Evolutionary conservation across 2,888 invertebrate species (phyloP), one percentile per base, ranked within the genome.

Genomic region (Trypoxylon attenuatum): DNA sequence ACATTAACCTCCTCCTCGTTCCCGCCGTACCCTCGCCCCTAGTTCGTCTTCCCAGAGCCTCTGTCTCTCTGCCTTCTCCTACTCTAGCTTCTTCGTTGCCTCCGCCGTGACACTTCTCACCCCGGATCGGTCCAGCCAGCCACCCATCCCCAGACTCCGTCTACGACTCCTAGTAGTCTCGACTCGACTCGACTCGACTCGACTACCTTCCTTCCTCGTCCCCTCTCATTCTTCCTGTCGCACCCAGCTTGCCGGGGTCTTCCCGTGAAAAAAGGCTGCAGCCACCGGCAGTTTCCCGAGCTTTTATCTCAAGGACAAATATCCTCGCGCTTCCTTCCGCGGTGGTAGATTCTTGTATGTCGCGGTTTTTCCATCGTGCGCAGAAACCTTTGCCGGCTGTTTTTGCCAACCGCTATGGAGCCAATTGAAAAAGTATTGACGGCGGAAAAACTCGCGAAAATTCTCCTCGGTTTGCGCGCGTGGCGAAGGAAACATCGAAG

Each of bases 1-100:
- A 62, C 66, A 64, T 76, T 60, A 76, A 75, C 62, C 61, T 53
- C 53, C 57, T 57, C 69, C 29, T 22, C 18, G 41, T 16, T 21
- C 16, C 2, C 22, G 27, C 8, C n/a, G n/a, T n/a, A n/a, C 43
- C 33, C 1, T 5, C 23, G 5, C 13, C 10, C 39, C 16, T 22
- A 21, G 39, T 47, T 38, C 49, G n/a, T 16, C 33, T 27, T 27
- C 27, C n/a, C n/a, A n/a, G 33, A 13, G n/a, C 13, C 13, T 33
- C 33, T 33, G 33, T 19, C 23, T 6, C 29, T 29, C 39, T 22
- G 8, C 52, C n/a, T 25, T 38, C 38, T 47, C 23, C 15, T 51
- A 21, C 51, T 3, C 18, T 27, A 13, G 10, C 5, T 10, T 5
- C 41, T 21, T 21, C n/a, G n/a, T n/a, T n/a, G n/a, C n/a, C n/a